A percentile compares a stretch with the other conserved stretches of the same genome.
Evolutionary conservation across 1,140 invertebrate species (phyloP).

Genomic region (Achatina immaculata): DNA sequence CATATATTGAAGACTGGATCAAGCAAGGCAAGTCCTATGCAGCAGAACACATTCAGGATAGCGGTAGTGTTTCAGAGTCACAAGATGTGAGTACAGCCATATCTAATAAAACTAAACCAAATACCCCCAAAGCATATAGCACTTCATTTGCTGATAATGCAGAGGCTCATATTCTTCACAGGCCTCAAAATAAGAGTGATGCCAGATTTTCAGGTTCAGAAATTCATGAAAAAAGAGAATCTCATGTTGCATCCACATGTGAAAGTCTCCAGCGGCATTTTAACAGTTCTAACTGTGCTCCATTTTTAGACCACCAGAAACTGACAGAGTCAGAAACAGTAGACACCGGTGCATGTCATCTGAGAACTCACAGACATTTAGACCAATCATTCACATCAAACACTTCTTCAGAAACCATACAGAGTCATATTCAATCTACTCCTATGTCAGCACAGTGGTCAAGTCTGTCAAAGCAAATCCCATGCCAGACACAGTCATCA

Average conservation of each 20-base stretch:
- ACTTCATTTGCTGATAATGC: background rate
- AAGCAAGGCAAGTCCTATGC: background rate
- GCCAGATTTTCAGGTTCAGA: background rate
- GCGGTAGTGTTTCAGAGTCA: background rate
- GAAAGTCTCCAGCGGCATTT: too few relatives aligned
- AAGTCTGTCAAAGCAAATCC: background rate
- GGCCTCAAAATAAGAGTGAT: background rate
- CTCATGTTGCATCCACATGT: too few relatives aligned
- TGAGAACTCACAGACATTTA: background rate
- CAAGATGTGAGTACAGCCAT: background rate
- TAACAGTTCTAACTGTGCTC: too few relatives aligned
- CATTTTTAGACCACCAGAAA: too few relatives aligned
- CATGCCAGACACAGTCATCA: background rate
- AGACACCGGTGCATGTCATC: too few relatives aligned
- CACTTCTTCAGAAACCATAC: background rate
- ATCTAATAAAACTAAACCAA: background rate
- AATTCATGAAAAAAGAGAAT: background rate
- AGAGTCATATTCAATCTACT: background rate
- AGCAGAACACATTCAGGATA: background rate
- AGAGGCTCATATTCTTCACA: background rate
- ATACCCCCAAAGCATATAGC: background rate
- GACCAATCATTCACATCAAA: background rate
- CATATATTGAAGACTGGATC: slow-evolving; percentile 33
- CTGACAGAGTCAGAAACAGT: too few relatives aligned
- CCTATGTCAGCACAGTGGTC: background rate